Percentiles rank a stretch among this genome's conserved stretches.
phyloP scores from a whole-genome alignment of 1,140 invertebrate genomes.

The Limonius californicus region DNA sequence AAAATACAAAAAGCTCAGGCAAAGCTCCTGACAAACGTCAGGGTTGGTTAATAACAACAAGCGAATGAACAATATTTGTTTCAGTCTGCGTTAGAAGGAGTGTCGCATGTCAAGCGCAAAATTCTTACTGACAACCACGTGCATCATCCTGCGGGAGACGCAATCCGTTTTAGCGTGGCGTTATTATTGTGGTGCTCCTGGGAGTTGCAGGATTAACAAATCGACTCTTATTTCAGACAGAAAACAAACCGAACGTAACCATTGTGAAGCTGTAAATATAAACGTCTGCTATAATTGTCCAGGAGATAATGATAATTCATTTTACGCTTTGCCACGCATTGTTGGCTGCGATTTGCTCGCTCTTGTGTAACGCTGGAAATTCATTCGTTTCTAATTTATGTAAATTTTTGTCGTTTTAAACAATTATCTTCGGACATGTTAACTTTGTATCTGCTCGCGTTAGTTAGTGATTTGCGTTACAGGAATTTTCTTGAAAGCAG shows the following conservation, averaged over 20 bases:
- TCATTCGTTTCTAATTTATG: constrained; percentile 1
- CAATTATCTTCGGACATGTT: background rate
- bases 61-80: constrained; percentile 10
- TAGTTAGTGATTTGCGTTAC: too few species aligned
- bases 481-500: too few species aligned
- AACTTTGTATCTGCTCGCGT: too few species aligned
- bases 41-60: constrained; percentile 2
- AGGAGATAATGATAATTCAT: background rate
- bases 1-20: too few species aligned
- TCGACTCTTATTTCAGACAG: background rate
- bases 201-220: constrained; percentile 7
- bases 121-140: constrained; percentile 10
- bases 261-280: background rate
- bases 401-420: background rate
- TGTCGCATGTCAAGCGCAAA: constrained; percentile 8
- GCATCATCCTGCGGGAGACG: constrained; percentile 6
- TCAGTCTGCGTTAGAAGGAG: constrained; percentile 9
- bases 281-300: background rate
- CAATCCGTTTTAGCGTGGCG: constrained; percentile 11
- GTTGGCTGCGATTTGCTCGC: background rate
- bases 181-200: background rate
- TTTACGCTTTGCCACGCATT: background rate
- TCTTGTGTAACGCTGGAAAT: background rate
- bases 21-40: constrained; percentile 1
- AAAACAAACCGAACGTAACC: background rate